Evolutionary conservation across 2,113 vertebrate genomes (phyloP).

Genomic region (Chionomys nivalis): DNA sequence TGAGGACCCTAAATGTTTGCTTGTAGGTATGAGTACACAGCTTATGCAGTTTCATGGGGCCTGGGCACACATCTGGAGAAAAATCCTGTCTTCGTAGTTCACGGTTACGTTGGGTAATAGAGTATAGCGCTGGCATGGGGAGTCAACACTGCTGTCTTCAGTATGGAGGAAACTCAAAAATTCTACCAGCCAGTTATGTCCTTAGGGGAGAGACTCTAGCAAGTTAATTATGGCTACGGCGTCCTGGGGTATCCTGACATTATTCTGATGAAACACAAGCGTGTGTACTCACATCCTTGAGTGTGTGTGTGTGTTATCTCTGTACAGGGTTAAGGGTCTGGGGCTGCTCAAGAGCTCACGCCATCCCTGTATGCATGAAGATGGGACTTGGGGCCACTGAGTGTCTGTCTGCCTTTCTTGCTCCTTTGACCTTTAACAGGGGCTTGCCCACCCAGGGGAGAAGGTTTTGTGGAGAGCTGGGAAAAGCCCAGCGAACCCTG

Average conservation of each 20-base stretch:
- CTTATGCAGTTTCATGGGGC: background rate
- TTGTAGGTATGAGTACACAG: too few relatives aligned
- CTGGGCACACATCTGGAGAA: fast-evolving
- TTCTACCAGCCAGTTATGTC: too few relatives aligned
- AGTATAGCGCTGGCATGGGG: background rate
- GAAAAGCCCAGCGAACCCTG: too few relatives aligned
- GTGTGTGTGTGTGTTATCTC: background rate
- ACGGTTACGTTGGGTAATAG: background rate
- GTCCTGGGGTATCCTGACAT: too few relatives aligned
- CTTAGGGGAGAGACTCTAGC: too few relatives aligned
- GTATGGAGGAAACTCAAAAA: background rate
- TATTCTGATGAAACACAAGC: too few relatives aligned
- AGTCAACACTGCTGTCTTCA: too few relatives aligned
- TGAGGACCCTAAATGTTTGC: background rate
- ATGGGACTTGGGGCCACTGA: fast-evolving
- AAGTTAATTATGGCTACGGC: fast-evolving
- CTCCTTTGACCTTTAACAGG: background rate
- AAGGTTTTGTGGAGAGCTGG: background rate
- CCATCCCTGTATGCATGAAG: background rate
- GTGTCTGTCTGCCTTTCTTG: fast-evolving
- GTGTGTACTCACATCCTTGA: background rate
- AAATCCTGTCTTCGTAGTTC: background rate
- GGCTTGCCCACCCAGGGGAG: background rate
- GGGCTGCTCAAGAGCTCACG: background rate
- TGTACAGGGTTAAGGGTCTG: background rate